Conservation (phyloP, 1,140 invertebrate genomes). For the Drosophila erecta region DNA sequence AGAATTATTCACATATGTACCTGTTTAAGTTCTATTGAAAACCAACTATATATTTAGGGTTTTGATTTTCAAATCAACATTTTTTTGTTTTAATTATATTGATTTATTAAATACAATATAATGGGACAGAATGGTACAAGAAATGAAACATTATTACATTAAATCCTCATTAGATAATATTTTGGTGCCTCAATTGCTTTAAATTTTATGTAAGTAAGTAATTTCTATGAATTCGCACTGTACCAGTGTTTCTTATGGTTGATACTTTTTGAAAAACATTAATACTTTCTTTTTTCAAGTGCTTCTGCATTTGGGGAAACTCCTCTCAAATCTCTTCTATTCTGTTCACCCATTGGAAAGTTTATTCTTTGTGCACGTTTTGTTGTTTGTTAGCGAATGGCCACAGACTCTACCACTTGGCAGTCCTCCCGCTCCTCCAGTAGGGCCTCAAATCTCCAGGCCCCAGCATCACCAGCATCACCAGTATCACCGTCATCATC, state of each 20-base stretch:
- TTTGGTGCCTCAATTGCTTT: too few relatives aligned
- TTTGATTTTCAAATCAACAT: too few relatives aligned
- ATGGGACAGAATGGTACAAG: too few relatives aligned
- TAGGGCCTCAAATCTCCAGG: constrained; percentile 13
- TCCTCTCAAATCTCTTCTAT: constrained; percentile 8
- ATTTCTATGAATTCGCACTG: not conserved
- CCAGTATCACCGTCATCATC: constrained; percentile 12
- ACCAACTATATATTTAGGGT: too few relatives aligned
- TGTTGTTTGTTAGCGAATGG: constrained; percentile 42
- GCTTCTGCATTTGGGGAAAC: not conserved
- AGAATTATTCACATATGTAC: too few relatives aligned
- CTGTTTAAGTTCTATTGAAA: too few relatives aligned
- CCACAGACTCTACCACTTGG: constrained; percentile 46
- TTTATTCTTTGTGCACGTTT: constrained; percentile 40
- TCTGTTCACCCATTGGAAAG: constrained; percentile 33
- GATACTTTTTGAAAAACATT: too few relatives aligned
- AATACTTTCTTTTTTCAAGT: not conserved
- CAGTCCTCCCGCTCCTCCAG: constrained; percentile 28
- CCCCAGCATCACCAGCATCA: constrained; percentile 21
- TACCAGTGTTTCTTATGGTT: not conserved
- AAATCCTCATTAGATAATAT: too few relatives aligned
- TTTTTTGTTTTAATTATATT: too few relatives aligned
- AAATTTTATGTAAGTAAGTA: not conserved
- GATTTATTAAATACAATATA: too few relatives aligned
- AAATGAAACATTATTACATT: too few relatives aligned